Conservation (phyloP, 2,888 invertebrate species). For the Agapostemon virescens region DNA sequence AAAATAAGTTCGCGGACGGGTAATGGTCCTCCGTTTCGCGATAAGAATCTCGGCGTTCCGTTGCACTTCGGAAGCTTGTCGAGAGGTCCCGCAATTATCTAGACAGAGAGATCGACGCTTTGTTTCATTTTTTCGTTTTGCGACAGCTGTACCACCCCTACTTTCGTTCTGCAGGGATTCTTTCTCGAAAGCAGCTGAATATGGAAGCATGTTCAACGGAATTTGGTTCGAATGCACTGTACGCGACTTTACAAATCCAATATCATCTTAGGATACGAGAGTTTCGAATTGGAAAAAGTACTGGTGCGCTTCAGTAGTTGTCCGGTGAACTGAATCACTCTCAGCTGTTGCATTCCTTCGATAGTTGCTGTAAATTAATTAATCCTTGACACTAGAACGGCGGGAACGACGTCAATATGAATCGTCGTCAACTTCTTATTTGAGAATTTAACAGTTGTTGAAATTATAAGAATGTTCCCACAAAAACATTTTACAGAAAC, state of each 20-base stretch:
- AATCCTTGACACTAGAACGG: too few species aligned
- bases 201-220: not conserved
- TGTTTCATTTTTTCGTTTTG: not conserved
- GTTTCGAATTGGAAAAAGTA: not conserved
- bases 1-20: conserved; percentile 49
- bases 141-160: not conserved
- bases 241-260: conserved; percentile 15
- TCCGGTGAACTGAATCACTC: not conserved
- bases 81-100: conserved; percentile 46
- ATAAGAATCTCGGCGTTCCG: conserved; percentile 50
- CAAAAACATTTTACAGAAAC: too few species aligned
- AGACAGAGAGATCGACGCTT: conserved; percentile 39
- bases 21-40: conserved; percentile 43
- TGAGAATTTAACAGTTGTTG: too few species aligned
- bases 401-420: too few species aligned
- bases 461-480: too few species aligned
- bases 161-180: not conserved
- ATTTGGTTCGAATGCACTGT: not conserved
- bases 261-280: not conserved
- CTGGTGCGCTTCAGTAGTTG: not conserved
- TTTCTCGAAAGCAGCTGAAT: not conserved
- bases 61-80: conserved; percentile 42
- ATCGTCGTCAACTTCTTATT: too few species aligned
- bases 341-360: not conserved
- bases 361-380: not conserved